These are phyloP conservation scores for Eledona agricola DNA, from an alignment of 2,888 invertebrate genomes.

Conservation along the genomic window DNA sequence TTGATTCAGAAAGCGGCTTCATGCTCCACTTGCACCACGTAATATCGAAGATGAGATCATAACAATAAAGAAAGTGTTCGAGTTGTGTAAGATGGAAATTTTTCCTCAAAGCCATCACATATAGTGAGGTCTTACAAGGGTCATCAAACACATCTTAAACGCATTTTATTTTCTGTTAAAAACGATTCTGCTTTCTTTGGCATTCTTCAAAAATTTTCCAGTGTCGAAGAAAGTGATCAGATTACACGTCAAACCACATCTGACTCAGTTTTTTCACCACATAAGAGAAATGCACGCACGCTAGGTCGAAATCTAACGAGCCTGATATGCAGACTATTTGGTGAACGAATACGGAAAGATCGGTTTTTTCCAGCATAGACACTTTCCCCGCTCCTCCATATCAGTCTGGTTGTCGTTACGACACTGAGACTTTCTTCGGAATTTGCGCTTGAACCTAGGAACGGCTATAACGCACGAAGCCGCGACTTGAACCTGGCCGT, in stretches of 20 bases:
- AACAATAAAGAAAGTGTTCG: constrained; percentile 4
- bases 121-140: too few species aligned
- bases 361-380: constrained; percentile 17
- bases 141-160: too few species aligned
- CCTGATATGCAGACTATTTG: not conserved
- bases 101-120: constrained; percentile 7
- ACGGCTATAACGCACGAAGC: not conserved
- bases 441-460: not conserved
- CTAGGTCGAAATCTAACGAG: not conserved
- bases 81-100: constrained; percentile 1
- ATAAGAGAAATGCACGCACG: constrained; percentile 3
- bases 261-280: too few species aligned
- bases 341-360: constrained; percentile 6
- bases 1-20: not conserved
- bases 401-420: constrained; percentile 30
- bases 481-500: not conserved
- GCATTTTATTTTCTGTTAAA: not conserved
- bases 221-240: constrained; percentile 8
- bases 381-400: constrained; percentile 40
- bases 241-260: constrained; percentile 12
- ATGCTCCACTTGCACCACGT: constrained; percentile 2
- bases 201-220: constrained; percentile 11
- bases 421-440: constrained; percentile 38
- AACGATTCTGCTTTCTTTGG: not conserved
- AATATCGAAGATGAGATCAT: not conserved